A percentile compares a stretch with the other conserved stretches of the same genome.
phyloP scores from a whole-genome alignment of 2,888 invertebrate species.

The Kryphioiulus occultus region DNA sequence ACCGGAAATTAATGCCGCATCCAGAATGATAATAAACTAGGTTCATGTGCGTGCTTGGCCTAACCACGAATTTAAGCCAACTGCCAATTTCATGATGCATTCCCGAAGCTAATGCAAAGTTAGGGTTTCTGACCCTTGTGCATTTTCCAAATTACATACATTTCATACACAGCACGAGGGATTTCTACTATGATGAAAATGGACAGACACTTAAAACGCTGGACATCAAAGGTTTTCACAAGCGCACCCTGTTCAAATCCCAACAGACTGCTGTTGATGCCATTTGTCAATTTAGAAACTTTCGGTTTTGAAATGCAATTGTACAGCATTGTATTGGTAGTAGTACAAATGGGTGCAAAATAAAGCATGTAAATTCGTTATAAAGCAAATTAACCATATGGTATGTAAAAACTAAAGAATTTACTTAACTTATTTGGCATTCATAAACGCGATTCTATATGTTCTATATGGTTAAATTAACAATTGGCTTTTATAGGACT shows the following conservation, averaged over 20 bases:
- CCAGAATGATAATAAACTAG: not conserved
- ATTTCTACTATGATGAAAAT: not conserved
- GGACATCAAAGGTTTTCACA: not conserved
- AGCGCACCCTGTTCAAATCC: not conserved
- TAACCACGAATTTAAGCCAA: not conserved
- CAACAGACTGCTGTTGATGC: too few relatives aligned
- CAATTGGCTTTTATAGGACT: too few relatives aligned
- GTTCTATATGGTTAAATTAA: too few relatives aligned
- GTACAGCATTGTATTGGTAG: too few relatives aligned
- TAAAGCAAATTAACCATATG: too few relatives aligned
- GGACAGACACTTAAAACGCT: not conserved
- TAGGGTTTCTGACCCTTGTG: not conserved
- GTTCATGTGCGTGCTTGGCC: not conserved
- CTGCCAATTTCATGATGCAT: not conserved
- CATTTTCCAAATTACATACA: constrained; percentile 10
- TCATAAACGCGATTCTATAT: too few relatives aligned
- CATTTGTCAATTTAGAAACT: too few relatives aligned
- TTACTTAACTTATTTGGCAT: too few relatives aligned
- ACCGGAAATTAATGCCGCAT: constrained; percentile 39
- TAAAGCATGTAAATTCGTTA: too few relatives aligned
- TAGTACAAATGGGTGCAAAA: too few relatives aligned
- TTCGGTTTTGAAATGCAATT: too few relatives aligned
- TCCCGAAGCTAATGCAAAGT: not conserved
- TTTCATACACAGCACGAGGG: not conserved
- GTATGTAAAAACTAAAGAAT: too few relatives aligned